These are phyloP conservation scores for Rhynchonycteris naso DNA, from an alignment of 2,797 vertebrate genomes.

Conservation along the genomic window DNA sequence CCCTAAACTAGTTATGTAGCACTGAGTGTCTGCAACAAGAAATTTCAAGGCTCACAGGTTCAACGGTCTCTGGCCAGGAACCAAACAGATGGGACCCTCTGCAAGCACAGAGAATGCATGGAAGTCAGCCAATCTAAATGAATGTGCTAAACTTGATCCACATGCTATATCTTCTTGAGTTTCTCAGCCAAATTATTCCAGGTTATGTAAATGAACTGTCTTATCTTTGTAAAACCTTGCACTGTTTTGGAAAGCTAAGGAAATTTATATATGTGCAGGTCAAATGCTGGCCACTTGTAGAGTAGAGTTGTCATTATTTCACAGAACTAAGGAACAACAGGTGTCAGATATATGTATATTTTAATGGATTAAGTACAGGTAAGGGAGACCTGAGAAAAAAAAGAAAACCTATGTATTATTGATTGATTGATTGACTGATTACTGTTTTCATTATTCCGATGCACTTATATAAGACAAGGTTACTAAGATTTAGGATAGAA, in stretches of 20 bases:
- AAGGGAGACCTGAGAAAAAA: neutral
- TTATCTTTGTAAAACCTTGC: constrained; percentile 64
- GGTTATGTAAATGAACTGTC: constrained; percentile 67
- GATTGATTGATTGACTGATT: neutral
- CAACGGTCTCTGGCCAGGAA: constrained; percentile 59
- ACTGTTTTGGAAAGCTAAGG: constrained; percentile 57
- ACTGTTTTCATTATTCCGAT: neutral
- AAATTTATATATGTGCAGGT: constrained; percentile 49
- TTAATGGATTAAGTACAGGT: neutral
- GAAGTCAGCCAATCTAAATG: constrained; percentile 54
- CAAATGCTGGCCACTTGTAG: neutral
- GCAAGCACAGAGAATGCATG: neutral
- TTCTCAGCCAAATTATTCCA: constrained; percentile 60
- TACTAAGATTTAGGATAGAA: neutral
- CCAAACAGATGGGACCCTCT: constrained; percentile 66
- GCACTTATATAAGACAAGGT: neutral
- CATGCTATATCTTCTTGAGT: constrained; percentile 34
- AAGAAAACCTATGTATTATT: neutral
- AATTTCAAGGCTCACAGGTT: constrained; percentile 15
- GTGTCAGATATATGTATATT: neutral
- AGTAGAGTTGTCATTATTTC: neutral
- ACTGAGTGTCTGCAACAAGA: constrained; percentile 46
- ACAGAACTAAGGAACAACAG: neutral
- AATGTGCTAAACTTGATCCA: constrained; percentile 65
- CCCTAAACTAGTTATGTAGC: constrained; percentile 60